Conservation (phyloP, 2,888 invertebrate genomes). For the Napeogenes inachia region DNA sequence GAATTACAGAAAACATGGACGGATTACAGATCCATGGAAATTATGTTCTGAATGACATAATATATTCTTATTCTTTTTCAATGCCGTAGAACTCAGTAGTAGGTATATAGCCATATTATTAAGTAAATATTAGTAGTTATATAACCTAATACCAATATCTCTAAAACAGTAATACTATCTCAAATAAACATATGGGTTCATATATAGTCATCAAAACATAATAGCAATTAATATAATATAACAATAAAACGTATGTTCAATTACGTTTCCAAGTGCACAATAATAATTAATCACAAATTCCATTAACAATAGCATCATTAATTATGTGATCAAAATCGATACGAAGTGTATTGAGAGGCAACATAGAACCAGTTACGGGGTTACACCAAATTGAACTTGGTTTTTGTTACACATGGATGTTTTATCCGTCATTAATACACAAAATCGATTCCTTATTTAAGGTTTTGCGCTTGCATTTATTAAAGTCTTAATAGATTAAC, state of each 20-base stretch:
- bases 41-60: no score
- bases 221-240: conserved; percentile 4
- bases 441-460: background rate
- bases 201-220: background rate
- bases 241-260: conserved; percentile 3
- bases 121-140: no score
- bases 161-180: no score
- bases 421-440: background rate
- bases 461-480: background rate
- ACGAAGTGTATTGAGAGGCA: conserved; percentile 6
- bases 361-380: conserved; percentile 1
- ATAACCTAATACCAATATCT: no score
- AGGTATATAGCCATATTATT: no score
- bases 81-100: no score
- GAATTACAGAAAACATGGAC: no score
- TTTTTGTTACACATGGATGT: background rate
- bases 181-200: no score
- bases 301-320: conserved; percentile 23
- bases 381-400: background rate
- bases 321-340: conserved; percentile 20
- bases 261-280: conserved; percentile 14
- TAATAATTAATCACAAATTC: conserved; percentile 24
- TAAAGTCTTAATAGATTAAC: no score
- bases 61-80: no score
- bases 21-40: no score